phyloP scores from a whole-genome alignment of 2,797 vertebrate species.

The Semotilus atromaculatus region DNA sequence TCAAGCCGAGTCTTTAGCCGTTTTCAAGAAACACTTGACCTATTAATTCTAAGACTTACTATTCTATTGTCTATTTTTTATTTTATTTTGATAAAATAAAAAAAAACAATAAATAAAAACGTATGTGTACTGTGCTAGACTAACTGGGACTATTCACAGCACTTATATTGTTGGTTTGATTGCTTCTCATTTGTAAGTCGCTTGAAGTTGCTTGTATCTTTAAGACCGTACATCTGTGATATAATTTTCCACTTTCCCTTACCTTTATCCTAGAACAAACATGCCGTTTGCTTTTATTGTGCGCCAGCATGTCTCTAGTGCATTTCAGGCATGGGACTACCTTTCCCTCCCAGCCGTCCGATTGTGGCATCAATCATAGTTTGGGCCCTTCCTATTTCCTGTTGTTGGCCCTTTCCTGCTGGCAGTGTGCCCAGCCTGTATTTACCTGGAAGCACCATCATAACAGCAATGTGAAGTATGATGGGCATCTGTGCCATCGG shows the following conservation, averaged over 20 bases:
- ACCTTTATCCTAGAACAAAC: conserved; percentile 32
- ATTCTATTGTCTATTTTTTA: too few relatives aligned
- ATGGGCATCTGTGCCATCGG: neutral
- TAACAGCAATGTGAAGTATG: neutral
- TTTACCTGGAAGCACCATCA: conserved; percentile 13
- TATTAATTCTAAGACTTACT: neutral
- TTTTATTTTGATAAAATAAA: too few relatives aligned
- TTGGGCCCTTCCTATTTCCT: conserved; percentile 52
- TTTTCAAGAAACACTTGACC: too few relatives aligned
- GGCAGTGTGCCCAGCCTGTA: conserved; percentile 35
- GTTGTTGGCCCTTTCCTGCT: conserved; percentile 37
- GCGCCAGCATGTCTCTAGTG: conserved; percentile 14
- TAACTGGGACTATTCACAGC: neutral
- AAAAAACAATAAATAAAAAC: too few relatives aligned
- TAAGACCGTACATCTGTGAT: neutral
- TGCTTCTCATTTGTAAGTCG: neutral
- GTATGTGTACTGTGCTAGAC: too few relatives aligned
- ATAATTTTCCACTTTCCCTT: conserved; percentile 11
- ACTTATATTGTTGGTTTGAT: neutral
- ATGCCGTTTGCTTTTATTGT: conserved; percentile 40
- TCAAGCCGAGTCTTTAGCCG: neutral
- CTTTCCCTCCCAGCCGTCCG: conserved; percentile 38
- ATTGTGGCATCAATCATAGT: conserved; percentile 43
- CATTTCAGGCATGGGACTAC: conserved; percentile 29
- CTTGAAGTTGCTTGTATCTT: too few relatives aligned